phyloP scores from a whole-genome alignment of 2,797 vertebrate genomes.

The Dendrocincla fuliginosa region DNA sequence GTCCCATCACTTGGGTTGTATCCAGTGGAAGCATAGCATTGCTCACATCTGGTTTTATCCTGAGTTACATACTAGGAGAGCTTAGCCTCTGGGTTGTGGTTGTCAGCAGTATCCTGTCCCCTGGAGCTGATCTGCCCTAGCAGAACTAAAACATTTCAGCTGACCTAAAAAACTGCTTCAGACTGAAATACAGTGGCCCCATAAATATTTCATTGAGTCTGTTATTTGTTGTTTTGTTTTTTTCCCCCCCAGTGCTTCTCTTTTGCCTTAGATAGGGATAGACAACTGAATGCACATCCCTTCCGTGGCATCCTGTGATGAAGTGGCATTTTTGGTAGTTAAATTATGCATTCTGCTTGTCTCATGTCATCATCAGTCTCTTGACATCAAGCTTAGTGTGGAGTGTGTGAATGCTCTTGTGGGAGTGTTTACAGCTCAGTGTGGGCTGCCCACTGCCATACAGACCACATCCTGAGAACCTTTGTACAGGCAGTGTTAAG shows the following conservation, averaged over 20 bases:
- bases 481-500: not conserved
- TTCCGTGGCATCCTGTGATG: not conserved
- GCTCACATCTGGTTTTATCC: not conserved
- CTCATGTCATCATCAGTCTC: not conserved
- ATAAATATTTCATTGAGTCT: constrained; percentile 33
- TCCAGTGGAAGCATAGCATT: not conserved
- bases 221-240: not conserved
- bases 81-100: not conserved
- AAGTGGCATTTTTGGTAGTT: not conserved
- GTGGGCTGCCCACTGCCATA: not conserved
- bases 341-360: not conserved
- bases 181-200: not conserved
- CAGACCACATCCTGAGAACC: not conserved
- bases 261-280: not conserved
- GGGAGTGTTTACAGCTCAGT: not conserved
- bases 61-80: not conserved
- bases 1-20: not conserved
- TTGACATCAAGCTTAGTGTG: not conserved
- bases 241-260: not conserved
- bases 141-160: not conserved
- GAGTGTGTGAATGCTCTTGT: not conserved
- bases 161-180: constrained; percentile 4
- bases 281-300: not conserved
- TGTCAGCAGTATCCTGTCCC: not conserved
- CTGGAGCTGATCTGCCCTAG: not conserved